A percentile compares a stretch with the other conserved stretches of the same genome.
Evolutionary conservation across 2,888 invertebrate species (phyloP).

Genomic region (Zootermopsis nevadensis): DNA sequence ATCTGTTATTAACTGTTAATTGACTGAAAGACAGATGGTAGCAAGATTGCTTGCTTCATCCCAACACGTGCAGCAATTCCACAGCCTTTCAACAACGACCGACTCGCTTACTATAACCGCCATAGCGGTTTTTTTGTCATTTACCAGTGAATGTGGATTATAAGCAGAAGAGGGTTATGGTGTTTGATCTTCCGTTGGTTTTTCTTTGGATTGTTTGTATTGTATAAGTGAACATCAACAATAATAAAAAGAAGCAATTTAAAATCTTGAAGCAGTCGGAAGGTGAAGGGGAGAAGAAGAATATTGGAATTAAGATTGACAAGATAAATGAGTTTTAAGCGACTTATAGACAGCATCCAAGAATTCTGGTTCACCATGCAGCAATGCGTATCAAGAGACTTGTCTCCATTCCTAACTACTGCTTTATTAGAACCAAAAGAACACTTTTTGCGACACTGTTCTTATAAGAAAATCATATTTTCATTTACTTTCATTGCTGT

Average conservation of each 20-base stretch:
- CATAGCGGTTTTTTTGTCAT: constrained; percentile 9
- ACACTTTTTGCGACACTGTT: not conserved
- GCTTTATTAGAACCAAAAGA: not conserved
- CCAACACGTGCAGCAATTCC: constrained; percentile 12
- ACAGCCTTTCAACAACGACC: not conserved
- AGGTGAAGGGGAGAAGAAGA: not conserved
- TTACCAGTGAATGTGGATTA: constrained; percentile 13
- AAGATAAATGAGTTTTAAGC: constrained; percentile 46
- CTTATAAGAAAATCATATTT: not conserved
- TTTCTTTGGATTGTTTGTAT: not conserved
- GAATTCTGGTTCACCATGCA: not conserved
- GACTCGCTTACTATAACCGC: not conserved
- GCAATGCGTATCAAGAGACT: not conserved
- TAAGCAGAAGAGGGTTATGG: not conserved
- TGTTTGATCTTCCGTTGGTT: constrained; percentile 3
- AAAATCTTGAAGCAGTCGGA: constrained; percentile 13
- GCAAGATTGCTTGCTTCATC: not conserved
- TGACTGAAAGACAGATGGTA: constrained; percentile 35
- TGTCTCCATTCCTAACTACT: not conserved
- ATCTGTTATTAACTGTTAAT: constrained; percentile 47
- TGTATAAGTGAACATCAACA: constrained; percentile 8
- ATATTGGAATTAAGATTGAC: constrained; percentile 47
- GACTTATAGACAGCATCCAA: not conserved
- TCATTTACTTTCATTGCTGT: not conserved
- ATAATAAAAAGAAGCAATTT: constrained; percentile 6